A percentile compares a stretch with the other conserved stretches of the same genome.
Conservation (phyloP, 2,797 vertebrate species). For the Chaenodraco wilsoni region DNA sequence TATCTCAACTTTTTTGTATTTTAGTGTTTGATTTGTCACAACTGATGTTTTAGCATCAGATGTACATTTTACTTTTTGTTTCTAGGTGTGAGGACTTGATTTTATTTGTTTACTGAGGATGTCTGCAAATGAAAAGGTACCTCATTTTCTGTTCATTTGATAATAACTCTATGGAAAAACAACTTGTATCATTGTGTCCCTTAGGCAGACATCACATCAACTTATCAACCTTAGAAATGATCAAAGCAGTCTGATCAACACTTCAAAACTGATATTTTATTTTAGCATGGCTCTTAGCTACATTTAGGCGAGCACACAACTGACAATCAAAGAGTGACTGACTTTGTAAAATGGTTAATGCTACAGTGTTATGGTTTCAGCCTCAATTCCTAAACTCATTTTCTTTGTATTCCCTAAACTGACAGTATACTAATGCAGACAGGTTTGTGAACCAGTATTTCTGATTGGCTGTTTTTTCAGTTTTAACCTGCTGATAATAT, state of each 20-base stretch:
- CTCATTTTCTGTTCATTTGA: slow-evolving; percentile 31
- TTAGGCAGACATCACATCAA: slow-evolving; percentile 11
- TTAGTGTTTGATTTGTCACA: slow-evolving; percentile 40
- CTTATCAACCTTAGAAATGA: slow-evolving; percentile 2
- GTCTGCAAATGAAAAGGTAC: slow-evolving; percentile 34
- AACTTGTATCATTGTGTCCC: not conserved
- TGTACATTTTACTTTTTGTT: slow-evolving; percentile 48
- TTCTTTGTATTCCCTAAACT: slow-evolving; percentile 22
- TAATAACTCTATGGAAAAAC: slow-evolving; percentile 24
- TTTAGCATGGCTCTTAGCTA: slow-evolving; percentile 11
- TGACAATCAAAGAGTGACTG: slow-evolving; percentile 63
- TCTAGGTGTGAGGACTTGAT: not conserved
- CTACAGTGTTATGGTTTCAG: slow-evolving; percentile 17
- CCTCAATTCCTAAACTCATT: not conserved
- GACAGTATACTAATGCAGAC: slow-evolving; percentile 10
- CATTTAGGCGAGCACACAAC: slow-evolving; percentile 8
- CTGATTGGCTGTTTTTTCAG: slow-evolving; percentile 29
- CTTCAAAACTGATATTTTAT: slow-evolving; percentile 9
- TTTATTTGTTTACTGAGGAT: slow-evolving; percentile 34
- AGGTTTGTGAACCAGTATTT: slow-evolving; percentile 25
- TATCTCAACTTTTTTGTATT: slow-evolving; percentile 52
- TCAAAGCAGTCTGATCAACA: slow-evolving; percentile 22
- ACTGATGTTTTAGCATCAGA: slow-evolving; percentile 33
- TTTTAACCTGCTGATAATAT: slow-evolving; percentile 31
- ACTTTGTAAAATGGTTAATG: slow-evolving; percentile 15